Conservation (phyloP, 2,113 vertebrate species). For the human (Homo sapiens) region GRCh38 chr1:218986001-218986500, state of each 20-base stretch:
- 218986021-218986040: neutral
- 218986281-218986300: neutral
- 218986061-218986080: neutral
- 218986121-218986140: neutral
- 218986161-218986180: neutral
- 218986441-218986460: neutral
- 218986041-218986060: neutral
- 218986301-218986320: neutral
- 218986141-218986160: neutral
- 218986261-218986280: constrained; percentile 51
- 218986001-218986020: neutral
- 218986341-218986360: neutral
- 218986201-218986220: neutral
- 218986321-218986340: constrained; percentile 63
- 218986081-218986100: neutral
- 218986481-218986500: neutral
- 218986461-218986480: neutral
- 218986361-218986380: constrained; percentile 38
- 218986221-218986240: neutral
- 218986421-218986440: neutral
- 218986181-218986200: neutral
- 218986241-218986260: neutral
- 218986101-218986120: neutral
- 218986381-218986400: neutral
- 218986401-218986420: neutral